Conservation (phyloP, 2,113 vertebrate genomes). For the Chaetops frenatus region DNA sequence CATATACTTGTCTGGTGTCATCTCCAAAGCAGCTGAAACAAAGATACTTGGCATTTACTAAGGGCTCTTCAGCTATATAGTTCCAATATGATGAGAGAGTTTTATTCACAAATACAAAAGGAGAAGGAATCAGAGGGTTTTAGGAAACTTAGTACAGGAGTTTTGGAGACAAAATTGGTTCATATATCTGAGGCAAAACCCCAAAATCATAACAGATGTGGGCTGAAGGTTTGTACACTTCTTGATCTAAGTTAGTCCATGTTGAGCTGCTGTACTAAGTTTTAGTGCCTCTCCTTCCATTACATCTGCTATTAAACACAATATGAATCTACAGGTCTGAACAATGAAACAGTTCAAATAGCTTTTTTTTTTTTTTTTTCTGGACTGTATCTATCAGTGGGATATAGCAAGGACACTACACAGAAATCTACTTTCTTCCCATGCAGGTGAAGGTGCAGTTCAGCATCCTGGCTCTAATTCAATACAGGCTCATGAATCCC, state of each 20-base stretch:
- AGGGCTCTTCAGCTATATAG: background rate
- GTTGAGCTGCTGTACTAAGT: background rate
- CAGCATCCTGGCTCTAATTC: background rate
- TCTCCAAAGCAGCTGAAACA: background rate
- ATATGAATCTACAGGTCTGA: background rate
- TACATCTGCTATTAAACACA: background rate
- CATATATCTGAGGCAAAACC: background rate
- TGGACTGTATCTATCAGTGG: background rate
- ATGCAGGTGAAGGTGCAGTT: background rate
- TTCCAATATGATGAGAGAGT: background rate
- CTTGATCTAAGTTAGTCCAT: background rate
- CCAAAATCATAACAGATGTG: background rate
- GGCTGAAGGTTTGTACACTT: background rate
- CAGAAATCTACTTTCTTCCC: rapidly evolving
- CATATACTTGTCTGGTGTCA: background rate
- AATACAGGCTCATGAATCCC: background rate
- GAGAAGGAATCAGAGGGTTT: background rate
- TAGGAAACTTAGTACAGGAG: background rate
- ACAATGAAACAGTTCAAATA: background rate
- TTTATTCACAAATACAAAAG: background rate
- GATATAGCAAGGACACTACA: background rate
- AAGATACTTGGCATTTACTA: background rate
- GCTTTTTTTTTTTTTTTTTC: background rate
- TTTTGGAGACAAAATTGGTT: background rate
- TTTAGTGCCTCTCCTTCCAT: background rate